Evolutionary conservation across 2,888 invertebrate species (phyloP).

Genomic region (Dryadula phaetusa): DNA sequence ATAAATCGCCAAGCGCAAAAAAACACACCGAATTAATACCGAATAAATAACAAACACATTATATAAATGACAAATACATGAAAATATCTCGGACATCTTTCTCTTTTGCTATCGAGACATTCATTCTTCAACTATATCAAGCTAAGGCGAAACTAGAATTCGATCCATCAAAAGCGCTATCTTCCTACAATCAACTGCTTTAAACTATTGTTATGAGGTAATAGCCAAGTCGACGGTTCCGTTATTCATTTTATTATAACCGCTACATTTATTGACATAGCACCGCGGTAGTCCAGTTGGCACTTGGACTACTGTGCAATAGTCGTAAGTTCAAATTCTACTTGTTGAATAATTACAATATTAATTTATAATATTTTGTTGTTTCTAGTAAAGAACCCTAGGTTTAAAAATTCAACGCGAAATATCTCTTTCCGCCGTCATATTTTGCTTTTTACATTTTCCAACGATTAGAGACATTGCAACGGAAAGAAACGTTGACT

Average conservation of each 20-base stretch:
- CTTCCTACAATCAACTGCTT: slow-evolving; percentile 23
- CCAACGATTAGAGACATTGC: not conserved
- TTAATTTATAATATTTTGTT: too few species aligned
- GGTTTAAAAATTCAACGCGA: too few species aligned
- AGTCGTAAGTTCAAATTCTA: not conserved
- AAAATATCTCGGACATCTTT: not conserved
- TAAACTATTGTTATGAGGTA: slow-evolving; percentile 25
- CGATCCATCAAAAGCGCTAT: slow-evolving; percentile 25
- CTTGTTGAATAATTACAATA: not conserved
- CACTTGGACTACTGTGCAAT: not conserved
- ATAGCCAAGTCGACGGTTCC: slow-evolving; percentile 14
- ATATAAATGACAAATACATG: too few species aligned
- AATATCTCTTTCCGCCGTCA: not conserved
- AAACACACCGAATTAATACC: too few species aligned
- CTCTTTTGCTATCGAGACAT: slow-evolving; percentile 3
- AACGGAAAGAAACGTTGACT: slow-evolving; percentile 6
- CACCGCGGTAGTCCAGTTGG: not conserved
- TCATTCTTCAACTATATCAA: slow-evolving; percentile 13
- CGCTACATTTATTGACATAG: slow-evolving; percentile 10
- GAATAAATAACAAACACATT: not conserved
- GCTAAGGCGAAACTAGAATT: slow-evolving; percentile 24
- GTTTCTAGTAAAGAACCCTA: too few species aligned
- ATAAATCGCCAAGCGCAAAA: slow-evolving; percentile 6
- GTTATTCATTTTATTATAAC: slow-evolving; percentile 20
- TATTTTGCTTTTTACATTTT: not conserved